Percentiles rank a stretch among this genome's conserved stretches.
phyloP scores from a whole-genome alignment of 2,888 invertebrate genomes.

The Myopa testacea region DNA sequence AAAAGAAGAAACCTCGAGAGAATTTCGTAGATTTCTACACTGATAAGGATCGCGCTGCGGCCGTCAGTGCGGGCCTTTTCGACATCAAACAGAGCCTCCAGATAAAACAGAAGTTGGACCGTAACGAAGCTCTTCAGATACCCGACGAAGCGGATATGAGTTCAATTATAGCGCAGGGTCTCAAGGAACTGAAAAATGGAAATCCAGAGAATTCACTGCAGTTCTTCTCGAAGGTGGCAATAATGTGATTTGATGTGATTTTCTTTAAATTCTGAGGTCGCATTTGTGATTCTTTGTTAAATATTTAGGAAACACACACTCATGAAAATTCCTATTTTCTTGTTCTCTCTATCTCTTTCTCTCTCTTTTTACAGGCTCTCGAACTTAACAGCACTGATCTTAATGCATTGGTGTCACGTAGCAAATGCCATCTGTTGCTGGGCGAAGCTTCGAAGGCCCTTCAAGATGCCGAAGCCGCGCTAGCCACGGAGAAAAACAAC shows the following conservation, averaged over 20 bases:
- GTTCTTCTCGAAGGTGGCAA: conserved; percentile 80
- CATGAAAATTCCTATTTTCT: not conserved
- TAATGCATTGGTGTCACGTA: conserved; percentile 87
- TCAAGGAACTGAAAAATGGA: conserved; percentile 81
- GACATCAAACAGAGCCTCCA: conserved; percentile 89
- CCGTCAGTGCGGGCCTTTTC: conserved; percentile 80
- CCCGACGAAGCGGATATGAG: conserved; percentile 84
- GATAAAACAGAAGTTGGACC: conserved; percentile 82
- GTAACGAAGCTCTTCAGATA: conserved; percentile 77
- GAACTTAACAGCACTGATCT: conserved; percentile 87
- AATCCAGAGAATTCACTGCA: conserved; percentile 78
- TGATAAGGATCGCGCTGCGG: conserved; percentile 91
- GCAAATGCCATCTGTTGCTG: conserved; percentile 87
- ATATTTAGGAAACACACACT: too few species aligned
- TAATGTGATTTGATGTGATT: not conserved
- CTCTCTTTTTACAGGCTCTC: conserved; percentile 75
- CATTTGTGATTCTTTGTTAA: too few species aligned
- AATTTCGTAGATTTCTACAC: conserved; percentile 83
- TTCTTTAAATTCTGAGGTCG: not conserved
- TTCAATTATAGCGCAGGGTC: conserved; percentile 80
- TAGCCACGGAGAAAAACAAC: conserved; percentile 79
- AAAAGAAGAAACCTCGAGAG: conserved; percentile 64
- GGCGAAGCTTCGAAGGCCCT: conserved; percentile 87
- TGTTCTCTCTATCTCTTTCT: not conserved
- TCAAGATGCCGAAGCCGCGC: conserved; percentile 82